Conservation (phyloP, 2,797 vertebrate genomes). For the Zonotrichia albicollis region DNA sequence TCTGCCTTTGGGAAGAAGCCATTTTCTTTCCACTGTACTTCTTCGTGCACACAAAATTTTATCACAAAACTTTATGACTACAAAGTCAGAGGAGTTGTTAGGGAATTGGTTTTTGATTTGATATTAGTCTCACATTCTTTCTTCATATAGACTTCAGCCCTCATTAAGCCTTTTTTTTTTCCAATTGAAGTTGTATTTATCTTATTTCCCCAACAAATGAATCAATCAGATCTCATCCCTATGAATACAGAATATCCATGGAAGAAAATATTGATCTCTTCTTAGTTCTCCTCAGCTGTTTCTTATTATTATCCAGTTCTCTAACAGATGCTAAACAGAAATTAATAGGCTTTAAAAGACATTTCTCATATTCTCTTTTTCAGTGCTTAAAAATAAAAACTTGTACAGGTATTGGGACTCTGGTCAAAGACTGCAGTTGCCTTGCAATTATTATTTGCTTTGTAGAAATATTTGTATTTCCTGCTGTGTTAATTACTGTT, state of each 20-base stretch:
- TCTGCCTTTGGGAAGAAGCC: neutral
- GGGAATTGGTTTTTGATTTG: neutral
- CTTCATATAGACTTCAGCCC: neutral
- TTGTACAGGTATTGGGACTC: neutral
- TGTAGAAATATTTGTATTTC: neutral
- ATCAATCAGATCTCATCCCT: neutral
- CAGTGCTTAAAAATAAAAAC: neutral
- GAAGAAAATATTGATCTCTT: slow-evolving; percentile 2
- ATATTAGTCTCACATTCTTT: neutral
- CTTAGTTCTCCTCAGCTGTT: neutral
- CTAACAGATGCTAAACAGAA: neutral
- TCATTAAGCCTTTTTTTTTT: neutral
- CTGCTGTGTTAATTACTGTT: neutral
- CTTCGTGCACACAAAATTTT: neutral
- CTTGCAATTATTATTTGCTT: neutral
- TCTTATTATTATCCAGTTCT: neutral
- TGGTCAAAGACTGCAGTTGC: neutral
- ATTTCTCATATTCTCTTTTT: neutral
- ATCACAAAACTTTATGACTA: neutral
- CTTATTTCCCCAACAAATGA: neutral
- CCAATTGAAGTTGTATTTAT: neutral
- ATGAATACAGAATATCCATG: neutral
- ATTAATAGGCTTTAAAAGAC: neutral
- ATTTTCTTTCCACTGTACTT: neutral
- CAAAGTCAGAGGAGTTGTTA: neutral